Base-by-base conservation (phyloP, 2,797 vertebrate genomes). In the Synaphobranchus kaupii region DNA sequence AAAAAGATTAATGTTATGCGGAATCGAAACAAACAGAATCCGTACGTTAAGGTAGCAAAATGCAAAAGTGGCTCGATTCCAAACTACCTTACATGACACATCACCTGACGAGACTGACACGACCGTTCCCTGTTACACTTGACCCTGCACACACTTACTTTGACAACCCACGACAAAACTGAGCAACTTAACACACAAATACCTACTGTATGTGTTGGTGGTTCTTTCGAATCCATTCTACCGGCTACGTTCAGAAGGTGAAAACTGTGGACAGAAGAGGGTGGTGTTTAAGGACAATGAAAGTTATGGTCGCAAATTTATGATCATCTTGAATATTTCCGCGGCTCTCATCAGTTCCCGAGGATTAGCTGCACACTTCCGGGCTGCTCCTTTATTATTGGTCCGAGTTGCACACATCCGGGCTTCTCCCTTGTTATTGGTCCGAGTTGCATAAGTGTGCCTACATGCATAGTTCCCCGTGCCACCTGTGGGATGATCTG, bases 141-240 rank as follows among this genome's bases (percentile, higher is more conserved):
- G 12, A 34, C 13, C 20, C 10, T 13, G 10, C 71, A 48, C 44
- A 56, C 54, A 56, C 25, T 22, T 66, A 56, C 25, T 22, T 66
- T 25, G 15, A 48, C 39, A 58, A 66, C 31, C 13, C 15, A 47
- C 4, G 6, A 82, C 17, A 68, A 58, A 81, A 81, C 56, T 5
- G 15, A 44, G 5, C 48, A 22, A 52, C 12, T 10, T 28, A 22
- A 52, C 54, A 31, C 25, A 3, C 7, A 10, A 56, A 50, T 87
- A 87, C 86, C 56, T 68, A 87, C 86, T 87, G 17, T 31, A 63
- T 66, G 54, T 50, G 86, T 4, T 15, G 86, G 25, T 4, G 48
- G 78, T 71, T 34, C 80, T 68, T 83, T 82, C 52, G 86, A 63
- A 50, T 87, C 86, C 86, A 87, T 87, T 66, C 15, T 68, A 12